These are phyloP conservation scores for Pedionomus torquatus DNA, from an alignment of 2,113 vertebrate genomes.

Conservation along the genomic window DNA sequence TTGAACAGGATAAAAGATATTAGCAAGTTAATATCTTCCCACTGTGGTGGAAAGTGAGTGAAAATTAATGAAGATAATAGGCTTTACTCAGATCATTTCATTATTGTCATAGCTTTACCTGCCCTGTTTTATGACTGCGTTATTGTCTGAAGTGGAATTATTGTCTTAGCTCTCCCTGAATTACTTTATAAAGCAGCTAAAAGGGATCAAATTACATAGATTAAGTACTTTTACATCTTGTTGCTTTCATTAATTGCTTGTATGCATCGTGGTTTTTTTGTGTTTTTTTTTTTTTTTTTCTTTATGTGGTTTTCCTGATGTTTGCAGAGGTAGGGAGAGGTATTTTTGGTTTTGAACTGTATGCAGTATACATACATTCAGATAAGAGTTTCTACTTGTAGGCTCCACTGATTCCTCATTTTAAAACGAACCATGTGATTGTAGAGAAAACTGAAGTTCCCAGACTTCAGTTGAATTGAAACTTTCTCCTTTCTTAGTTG, in stretches of 20 bases:
- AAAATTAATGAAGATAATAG: conserved; percentile 70
- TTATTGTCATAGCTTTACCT: conserved; percentile 55
- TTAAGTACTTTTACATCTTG: not conserved
- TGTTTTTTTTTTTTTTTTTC: fast-evolving
- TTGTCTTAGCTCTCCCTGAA: not conserved
- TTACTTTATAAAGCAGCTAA: conserved; percentile 14
- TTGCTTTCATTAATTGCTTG: not conserved
- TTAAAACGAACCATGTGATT: not conserved
- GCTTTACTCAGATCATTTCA: conserved; percentile 42
- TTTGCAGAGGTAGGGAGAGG: fast-evolving
- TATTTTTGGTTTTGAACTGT: not conserved
- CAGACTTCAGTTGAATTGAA: not conserved
- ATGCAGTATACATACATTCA: not conserved
- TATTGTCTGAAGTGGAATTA: conserved; percentile 27
- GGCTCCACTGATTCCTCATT: not conserved
- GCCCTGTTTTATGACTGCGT: not conserved
- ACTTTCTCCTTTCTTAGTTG: not conserved
- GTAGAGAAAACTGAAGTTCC: not conserved
- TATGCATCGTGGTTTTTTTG: fast-evolving
- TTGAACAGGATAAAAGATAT: conserved; percentile 24
- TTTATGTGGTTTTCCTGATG: not conserved
- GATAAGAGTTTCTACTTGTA: not conserved
- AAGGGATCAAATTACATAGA: conserved; percentile 1
- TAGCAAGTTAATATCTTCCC: conserved; percentile 59
- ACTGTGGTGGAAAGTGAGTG: conserved; percentile 41